phyloP scores from a whole-genome alignment of 2,113 vertebrate genomes.

The Mandrillus leucophaeus region DNA sequence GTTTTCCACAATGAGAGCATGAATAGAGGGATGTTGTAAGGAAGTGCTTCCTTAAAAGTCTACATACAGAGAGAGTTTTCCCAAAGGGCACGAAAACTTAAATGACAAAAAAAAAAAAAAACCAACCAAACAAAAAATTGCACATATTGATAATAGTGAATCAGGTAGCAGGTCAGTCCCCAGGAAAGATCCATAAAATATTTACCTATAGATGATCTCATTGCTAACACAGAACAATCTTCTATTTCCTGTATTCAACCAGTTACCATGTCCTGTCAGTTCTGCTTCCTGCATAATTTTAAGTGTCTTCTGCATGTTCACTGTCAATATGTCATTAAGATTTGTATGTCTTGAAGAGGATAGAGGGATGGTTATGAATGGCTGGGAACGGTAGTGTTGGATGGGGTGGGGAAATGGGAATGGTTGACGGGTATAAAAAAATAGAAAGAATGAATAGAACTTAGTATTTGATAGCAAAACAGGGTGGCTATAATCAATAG shows the following conservation, averaged over 20 bases:
- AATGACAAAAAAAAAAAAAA: neutral
- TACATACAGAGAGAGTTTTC: neutral
- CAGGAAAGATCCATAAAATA: neutral
- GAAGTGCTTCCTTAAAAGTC: neutral
- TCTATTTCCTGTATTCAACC: neutral
- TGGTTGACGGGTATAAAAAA: too few relatives aligned
- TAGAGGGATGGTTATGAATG: too few relatives aligned
- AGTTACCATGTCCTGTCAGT: neutral
- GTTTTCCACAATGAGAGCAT: neutral
- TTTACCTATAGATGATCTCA: neutral
- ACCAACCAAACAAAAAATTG: neutral
- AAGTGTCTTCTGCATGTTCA: neutral
- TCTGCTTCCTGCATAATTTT: neutral
- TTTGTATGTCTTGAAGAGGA: neutral
- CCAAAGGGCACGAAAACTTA: neutral
- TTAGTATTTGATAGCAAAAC: too few relatives aligned
- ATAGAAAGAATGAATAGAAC: too few relatives aligned
- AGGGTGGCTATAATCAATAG: too few relatives aligned
- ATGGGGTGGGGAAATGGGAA: too few relatives aligned
- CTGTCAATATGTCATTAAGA: neutral
- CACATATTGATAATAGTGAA: accelerated
- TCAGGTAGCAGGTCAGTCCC: neutral
- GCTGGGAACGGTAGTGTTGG: too few relatives aligned
- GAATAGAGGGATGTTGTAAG: neutral
- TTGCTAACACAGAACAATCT: neutral